Base-by-base conservation (phyloP, 2,888 invertebrate species). In the Lacanobia wlatinum region DNA sequence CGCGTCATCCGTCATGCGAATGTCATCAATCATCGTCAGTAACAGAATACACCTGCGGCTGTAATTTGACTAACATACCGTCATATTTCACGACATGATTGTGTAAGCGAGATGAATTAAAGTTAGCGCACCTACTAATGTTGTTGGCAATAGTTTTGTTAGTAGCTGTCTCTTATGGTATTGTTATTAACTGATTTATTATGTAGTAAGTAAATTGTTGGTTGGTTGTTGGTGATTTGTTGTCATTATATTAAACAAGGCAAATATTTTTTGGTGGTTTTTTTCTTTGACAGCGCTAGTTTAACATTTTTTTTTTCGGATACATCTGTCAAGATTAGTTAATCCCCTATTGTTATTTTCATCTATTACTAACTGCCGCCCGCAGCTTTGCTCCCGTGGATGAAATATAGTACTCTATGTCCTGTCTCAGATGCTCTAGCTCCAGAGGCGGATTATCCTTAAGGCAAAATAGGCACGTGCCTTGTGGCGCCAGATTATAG, bases 31-130 rank as follows among this genome's bases (percentile, higher is more conserved):
- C 87, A 85, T 78, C 70, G 78, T 80, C 84, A 79, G 61, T 50
- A 66, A 75, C 84, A 81, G 84, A 80, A 84, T 85, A 85, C 87
- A 86, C 86, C 87, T 86, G 87, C 82, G 83, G 73, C 72, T 65
- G 78, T 86, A 77, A 86, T 80, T 81, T 78, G 76, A 85, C 83
- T 78, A 76, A 78, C 82, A 77, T 76, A 68, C 70, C 76, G 70
- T 63, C 73, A 84, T 80, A 81, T 86, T 78, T 76, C 68, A 73
- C 69, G 71, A 72, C 71, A 76, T 79, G 82, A 86, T 86, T 86
- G 79, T 84, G 68, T 85, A 70, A 76, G 40, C 65, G 70, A 70
- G 71, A 85, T 86, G 79, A 83, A 80, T 80, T 73, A 78, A 83
- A 80, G 69, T 83, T 78, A 40, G 65, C 46, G 18, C 50, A 34